Evolutionary conservation across 2,797 vertebrate species (phyloP), one percentile per base, ranked within the genome.

Genomic region (Gymnodraco acuticeps): DNA sequence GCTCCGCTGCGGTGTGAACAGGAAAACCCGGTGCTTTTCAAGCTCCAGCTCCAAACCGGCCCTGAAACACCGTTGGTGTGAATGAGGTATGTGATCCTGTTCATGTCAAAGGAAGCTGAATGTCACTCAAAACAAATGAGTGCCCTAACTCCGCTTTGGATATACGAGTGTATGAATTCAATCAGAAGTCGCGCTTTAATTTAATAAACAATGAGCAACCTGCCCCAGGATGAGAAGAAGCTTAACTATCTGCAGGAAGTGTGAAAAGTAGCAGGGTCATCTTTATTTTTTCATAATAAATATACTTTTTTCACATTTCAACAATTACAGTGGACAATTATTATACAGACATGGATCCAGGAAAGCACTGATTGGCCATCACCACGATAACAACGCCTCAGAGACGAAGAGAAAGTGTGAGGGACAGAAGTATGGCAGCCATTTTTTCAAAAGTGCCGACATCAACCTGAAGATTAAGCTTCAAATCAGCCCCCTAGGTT

Each of bases 221-320:
- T 72, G 60, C 14, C 77, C 76, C 61, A 52, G 53, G 80, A 77
- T 45, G 52, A 71, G n/a, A 55, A 61, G 20, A 67, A 68, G 60
- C 27, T 13, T 60, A 59, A 67, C 43, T 9, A 67, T 69, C 63
- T 64, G 15, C 9, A 54, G 31, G 16, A 16, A n/a, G 60, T 41
- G 27, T 82, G 68, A 82, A 85, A 86, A 38, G 33, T 38, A 38
- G 33, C 8, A 2, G 46, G 64, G 56, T 66, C 17, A 68, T 80
- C 61, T 89, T 89, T 90, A 80, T 83, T 89, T 85, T 38, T 68
- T 83, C 42, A 83, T 78, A 90, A 93, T 93, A 92, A 93, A 93
- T 92, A 93, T 89, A 83, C 42, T 38, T 38, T 82, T 78, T 81
- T 85, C 51, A 83, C 73, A 80, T 60, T 60, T 81, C 59, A 77